Conservation (phyloP, 2,113 vertebrate species). For the Cryptoleucopteryx plumbea region DNA sequence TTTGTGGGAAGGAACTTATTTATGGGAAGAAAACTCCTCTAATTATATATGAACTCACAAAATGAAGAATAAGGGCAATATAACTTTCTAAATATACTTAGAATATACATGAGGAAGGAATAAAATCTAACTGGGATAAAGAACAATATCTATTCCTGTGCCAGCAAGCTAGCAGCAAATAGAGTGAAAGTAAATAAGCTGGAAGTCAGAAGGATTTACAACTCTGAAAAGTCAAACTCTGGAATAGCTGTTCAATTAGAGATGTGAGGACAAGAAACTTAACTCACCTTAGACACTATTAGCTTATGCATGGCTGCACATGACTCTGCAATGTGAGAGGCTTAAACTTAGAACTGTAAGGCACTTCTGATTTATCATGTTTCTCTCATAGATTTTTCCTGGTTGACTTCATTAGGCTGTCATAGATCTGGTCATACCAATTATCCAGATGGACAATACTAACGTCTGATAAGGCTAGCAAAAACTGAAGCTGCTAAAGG, state of each 20-base stretch:
- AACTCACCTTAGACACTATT: not conserved
- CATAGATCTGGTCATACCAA: not conserved
- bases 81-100: not conserved
- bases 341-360: not conserved
- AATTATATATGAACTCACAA: not conserved
- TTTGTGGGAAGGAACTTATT: not conserved
- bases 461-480: not conserved
- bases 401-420: not conserved
- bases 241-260: not conserved
- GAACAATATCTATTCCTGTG: not conserved
- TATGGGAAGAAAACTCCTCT: not conserved
- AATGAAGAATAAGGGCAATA: not conserved
- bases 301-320: not conserved
- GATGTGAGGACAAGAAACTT: not conserved
- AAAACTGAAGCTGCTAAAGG: not conserved
- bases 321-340: not conserved
- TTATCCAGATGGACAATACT: not conserved
- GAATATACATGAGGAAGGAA: not conserved
- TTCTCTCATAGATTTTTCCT: not conserved
- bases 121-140: not conserved
- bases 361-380: not conserved
- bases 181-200: not conserved
- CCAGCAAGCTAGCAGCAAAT: not conserved
- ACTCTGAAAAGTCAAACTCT: not conserved
- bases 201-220: not conserved